Base-by-base conservation (phyloP, 2,888 invertebrate genomes). In the Netelia fuscicornis region DNA sequence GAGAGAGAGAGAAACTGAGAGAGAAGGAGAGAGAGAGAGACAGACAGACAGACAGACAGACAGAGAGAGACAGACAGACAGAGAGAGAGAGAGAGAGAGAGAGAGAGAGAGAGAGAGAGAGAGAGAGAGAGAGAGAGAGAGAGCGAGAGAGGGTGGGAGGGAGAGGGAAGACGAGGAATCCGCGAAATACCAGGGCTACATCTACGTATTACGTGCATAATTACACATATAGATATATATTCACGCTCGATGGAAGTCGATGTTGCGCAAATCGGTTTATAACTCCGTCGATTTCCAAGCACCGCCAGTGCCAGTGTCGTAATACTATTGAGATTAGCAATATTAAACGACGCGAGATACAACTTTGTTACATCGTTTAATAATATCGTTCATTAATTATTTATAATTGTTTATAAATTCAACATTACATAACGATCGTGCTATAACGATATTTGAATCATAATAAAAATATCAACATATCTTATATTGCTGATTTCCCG, bases 261-360 rank as follows among this genome's bases (percentile, higher is more conserved):
- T 30, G 65, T 71, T 80, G 48, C 48, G 42, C 70, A 80, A 80
- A 75, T 83, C 20, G 74, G 25, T 64, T 64, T 64, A 37, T 70
- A 75, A 75, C 58, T 67, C 74, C 62, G 42, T 56, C 70, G 62
- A 70, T 70, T 54, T 23, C 48, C 17, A 42, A 17, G 54, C 2
- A 25, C n/a, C 52, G 58, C 44, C 58, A 17, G 25, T 56, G 25
- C 67, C 23, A 77, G 58, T 37, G 20, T 20, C 44, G 13, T 44
- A 65, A 56, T 71, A 56, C n/a, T 8, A 25, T 9, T 23, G 60
- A 10, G 11, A 67, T 3, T 20, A 67, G 25, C 25, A 25, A 25
- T 25, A 25, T 2, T 25, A 25, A 25, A 25, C 25, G 25, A 25
- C 25, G 25, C 2, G 25, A 25, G 2, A 25, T 25, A 25, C 25